Evolutionary conservation across 2,888 invertebrate genomes (phyloP), one percentile per base, ranked within the genome.

Genomic region (Heliconius aoede): DNA sequence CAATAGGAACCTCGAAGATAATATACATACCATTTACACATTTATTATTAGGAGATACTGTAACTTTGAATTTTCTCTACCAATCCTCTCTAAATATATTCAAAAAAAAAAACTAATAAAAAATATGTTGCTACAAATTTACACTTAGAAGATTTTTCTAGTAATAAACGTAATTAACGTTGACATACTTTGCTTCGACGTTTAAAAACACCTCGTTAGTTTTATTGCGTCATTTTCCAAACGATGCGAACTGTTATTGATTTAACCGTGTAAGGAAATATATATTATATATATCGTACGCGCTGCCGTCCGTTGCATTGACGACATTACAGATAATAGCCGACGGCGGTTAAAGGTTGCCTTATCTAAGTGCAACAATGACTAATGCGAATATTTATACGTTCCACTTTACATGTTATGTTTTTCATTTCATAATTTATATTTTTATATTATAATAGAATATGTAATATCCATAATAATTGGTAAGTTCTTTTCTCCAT

Each of bases 281-380:
- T 74, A n/a, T n/a, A n/a, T n/a, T n/a, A n/a, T n/a, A n/a, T n/a
- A 81, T 76, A 79, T 68, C 73, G 78, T 71, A 78, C 79, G 78
- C 79, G 76, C 76, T 75, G 71, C 78, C 72, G 78, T 68, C 78
- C 72, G 78, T 65, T 79, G 81, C 76, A 82, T 78, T 79, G 82
- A 83, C 82, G 79, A 82, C 78, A 72, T 76, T 78, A 81, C 72
- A 82, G 82, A 84, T 83, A 81, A 83, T 78, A 80, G 81, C 80
- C 78, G 79, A 81, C 81, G 84, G 83, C 84, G 86, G 85, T 81
- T 86, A 87, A 86, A 84, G 84, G 83, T 84, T 80, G 80, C 82
- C 82, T 87, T 87, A 88, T 89, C 86, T 86, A 84, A 84, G 82
- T 84, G 84, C 80, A 86, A 78, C 78, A 84, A 86, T 88, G 87